Evolutionary conservation across 2,888 invertebrate species (phyloP).

Genomic region (Epistrophe grossulariae): DNA sequence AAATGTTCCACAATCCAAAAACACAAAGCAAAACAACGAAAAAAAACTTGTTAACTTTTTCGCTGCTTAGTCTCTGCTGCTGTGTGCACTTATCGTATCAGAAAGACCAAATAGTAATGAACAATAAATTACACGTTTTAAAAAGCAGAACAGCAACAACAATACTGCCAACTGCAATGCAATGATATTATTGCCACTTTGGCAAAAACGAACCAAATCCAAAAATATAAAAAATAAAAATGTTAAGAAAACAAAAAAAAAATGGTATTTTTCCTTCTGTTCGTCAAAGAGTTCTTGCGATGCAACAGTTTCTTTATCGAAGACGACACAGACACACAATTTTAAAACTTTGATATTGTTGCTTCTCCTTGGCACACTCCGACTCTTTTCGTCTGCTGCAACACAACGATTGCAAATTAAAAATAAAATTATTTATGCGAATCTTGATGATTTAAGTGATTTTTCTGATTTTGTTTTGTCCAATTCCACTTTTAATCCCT

Average conservation of each 20-base stretch:
- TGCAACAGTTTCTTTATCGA: slow-evolving; percentile 22
- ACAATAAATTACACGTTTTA: slow-evolving; percentile 28
- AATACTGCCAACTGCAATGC: background rate
- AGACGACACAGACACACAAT: slow-evolving; percentile 27
- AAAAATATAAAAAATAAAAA: slow-evolving; percentile 15
- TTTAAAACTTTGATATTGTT: background rate
- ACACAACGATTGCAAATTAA: slow-evolving; percentile 34
- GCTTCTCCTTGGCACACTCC: slow-evolving; percentile 1
- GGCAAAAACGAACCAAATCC: slow-evolving; percentile 17
- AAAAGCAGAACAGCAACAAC: background rate
- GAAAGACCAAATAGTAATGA: background rate
- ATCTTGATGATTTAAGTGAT: slow-evolving; percentile 50
- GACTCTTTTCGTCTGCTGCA: slow-evolving; percentile 12
- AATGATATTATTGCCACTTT: slow-evolving; percentile 36
- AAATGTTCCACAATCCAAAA: slow-evolving; percentile 54
- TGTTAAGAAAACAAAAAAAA: slow-evolving; percentile 5
- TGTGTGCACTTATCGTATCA: slow-evolving; percentile 31
- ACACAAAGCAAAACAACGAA: slow-evolving; percentile 26
- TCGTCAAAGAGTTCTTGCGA: slow-evolving; percentile 3
- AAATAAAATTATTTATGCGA: slow-evolving; percentile 45
- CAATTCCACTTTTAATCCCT: slow-evolving; percentile 55
- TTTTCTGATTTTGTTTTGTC: slow-evolving; percentile 34
- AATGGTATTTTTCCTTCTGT: background rate
- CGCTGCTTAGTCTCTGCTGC: background rate
- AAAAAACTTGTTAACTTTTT: slow-evolving; percentile 31